Evolutionary conservation across 2,888 invertebrate species (phyloP).

Genomic region (Trissonchulus latispiculum): DNA sequence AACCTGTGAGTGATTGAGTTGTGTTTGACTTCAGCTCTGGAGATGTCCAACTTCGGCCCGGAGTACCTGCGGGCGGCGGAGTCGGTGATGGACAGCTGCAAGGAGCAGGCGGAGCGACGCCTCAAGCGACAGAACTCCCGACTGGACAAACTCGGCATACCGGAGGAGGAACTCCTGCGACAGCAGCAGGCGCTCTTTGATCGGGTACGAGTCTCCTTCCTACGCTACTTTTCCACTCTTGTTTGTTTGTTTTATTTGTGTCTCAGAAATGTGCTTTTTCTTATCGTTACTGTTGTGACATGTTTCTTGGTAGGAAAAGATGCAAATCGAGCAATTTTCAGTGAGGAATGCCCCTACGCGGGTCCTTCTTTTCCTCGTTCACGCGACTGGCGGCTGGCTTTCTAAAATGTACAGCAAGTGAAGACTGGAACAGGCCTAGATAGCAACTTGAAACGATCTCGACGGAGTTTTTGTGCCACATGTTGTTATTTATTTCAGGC

Average conservation of each 20-base stretch:
- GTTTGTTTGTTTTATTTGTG: too few species aligned
- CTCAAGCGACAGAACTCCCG: constrained; percentile 78
- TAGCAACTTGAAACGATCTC: too few species aligned
- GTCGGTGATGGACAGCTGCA: constrained; percentile 84
- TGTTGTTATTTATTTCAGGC: constrained; percentile 1
- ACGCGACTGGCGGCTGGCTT: too few species aligned
- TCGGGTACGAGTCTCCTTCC: constrained; percentile 52
- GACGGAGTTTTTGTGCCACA: too few species aligned
- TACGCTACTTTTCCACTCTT: not conserved
- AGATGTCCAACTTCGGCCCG: constrained; percentile 70
- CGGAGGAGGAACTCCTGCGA: constrained; percentile 86
- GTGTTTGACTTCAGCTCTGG: constrained; percentile 70
- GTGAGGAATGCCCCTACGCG: too few species aligned
- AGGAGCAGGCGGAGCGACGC: constrained; percentile 74
- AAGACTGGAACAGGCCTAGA: too few species aligned
- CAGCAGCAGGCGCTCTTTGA: constrained; percentile 97
- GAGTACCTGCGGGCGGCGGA: constrained; percentile 90
- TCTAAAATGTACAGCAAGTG: too few species aligned
- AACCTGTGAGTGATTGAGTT: too few species aligned
- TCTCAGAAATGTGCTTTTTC: too few species aligned
- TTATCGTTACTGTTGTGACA: not conserved
- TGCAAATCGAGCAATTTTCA: too few species aligned
- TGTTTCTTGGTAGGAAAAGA: too few species aligned
- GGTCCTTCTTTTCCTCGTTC: too few species aligned
- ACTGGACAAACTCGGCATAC: constrained; percentile 92